Base-by-base conservation (phyloP, 1,140 invertebrate species). In the Bombus pyrosoma region DNA sequence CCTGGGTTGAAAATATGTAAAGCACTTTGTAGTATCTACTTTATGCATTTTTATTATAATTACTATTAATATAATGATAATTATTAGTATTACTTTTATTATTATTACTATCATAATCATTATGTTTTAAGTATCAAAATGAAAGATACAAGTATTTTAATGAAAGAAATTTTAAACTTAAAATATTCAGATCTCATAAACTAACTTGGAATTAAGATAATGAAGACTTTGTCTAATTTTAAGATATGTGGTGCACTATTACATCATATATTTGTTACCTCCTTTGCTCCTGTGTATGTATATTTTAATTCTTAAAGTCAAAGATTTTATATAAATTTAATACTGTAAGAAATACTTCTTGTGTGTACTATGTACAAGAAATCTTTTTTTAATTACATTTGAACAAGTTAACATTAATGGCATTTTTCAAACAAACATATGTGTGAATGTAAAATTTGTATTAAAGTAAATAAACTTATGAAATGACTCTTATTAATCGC, bases 401-500 rank as follows among this genome's bases (percentile, higher is more conserved):
- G 73, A 88, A 91, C 84, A 90, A 92, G 88, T 89, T 85, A 91
- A 92, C 83, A 90, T 90, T 92, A 86, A 88, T 86, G 75, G 1
- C 47, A 53, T 92, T 92, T 92, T 93, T 87, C 87, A 91, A 84
- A 90, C 90, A 91, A 91, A 89, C 87, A 92, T 92, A 90, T 91
- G 93, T 93, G 92, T 94, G 93, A 93, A 93, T 94, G 93, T 94
- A 91, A 94, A 94, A 93, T 94, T 94, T 94, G 93, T 94, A 94
- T 94, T 92, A 93, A 93, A 93, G 88, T 92, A 94, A 95, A 94
- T 94, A 94, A 94, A 94, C 93, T 94, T 92, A 91, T 89, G 91
- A 91, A 93, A 90, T 92, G 92, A 73, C 41, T 79, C 92, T 94
- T 93, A 93, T 87, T 91, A 87, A 90, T 78, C 80, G 66, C 89